Evolutionary conservation across 1,140 invertebrate species (phyloP).

Genomic region (Vanessa tameamea): DNA sequence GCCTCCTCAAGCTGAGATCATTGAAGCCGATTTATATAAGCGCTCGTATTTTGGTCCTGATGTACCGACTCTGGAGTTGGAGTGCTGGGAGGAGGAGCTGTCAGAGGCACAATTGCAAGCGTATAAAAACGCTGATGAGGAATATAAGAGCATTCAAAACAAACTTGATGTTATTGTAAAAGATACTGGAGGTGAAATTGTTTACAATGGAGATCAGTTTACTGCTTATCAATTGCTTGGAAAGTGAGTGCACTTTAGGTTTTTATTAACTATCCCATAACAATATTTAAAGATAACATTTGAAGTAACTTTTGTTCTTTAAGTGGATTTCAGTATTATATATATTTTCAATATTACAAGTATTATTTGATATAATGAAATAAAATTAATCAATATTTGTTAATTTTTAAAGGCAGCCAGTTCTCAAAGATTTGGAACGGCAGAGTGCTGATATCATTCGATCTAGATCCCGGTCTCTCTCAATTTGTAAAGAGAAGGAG

Average conservation of each 20-base stretch:
- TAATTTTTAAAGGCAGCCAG: conserved; percentile 63
- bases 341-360: no score
- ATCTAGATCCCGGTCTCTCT: conserved; percentile 71
- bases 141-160: conserved; percentile 82
- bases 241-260: conserved; percentile 65
- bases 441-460: conserved; percentile 75
- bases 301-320: no score
- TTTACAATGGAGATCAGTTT: conserved; percentile 83
- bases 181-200: conserved; percentile 82
- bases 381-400: background rate
- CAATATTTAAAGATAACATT: no score
- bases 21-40: conserved; percentile 75
- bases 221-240: conserved; percentile 82
- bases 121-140: conserved; percentile 81
- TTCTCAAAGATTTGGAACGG: conserved; percentile 70
- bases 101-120: conserved; percentile 82
- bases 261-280: background rate
- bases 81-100: conserved; percentile 85
- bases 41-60: conserved; percentile 77
- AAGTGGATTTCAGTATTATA: no score
- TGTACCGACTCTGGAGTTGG: conserved; percentile 83
- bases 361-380: background rate
- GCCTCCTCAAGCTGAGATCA: conserved; percentile 71
- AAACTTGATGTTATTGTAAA: conserved; percentile 81
- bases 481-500: conserved; percentile 65